Evolutionary conservation across 1,140 invertebrate genomes (phyloP).

Genomic region (Matsumurasca onukii): DNA sequence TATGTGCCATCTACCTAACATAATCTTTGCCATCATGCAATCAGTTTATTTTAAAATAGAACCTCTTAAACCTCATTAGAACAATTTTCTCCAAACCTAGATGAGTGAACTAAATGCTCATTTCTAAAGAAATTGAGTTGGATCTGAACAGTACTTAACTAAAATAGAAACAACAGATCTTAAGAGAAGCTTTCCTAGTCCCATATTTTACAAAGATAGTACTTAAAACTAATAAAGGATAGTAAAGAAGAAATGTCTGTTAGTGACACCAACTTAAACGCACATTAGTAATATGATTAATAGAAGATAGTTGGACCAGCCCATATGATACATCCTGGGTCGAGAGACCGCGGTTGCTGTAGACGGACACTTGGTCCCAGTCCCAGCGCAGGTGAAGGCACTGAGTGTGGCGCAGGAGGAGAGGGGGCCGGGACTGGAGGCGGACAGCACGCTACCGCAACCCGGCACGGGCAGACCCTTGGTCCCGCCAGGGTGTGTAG

Average conservation of each 20-base stretch:
- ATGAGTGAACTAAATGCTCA: no score
- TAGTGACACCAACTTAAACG: slow-evolving; percentile 31
- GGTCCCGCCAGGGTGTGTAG: slow-evolving; percentile 65
- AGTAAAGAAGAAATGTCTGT: slow-evolving; percentile 28
- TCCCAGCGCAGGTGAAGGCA: slow-evolving; percentile 83
- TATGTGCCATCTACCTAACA: no score
- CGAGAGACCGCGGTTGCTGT: slow-evolving; percentile 87
- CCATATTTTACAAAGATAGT: no score
- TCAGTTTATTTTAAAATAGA: no score
- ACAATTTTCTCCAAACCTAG: no score
- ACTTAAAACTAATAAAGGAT: slow-evolving; percentile 22
- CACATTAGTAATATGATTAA: slow-evolving; percentile 32
- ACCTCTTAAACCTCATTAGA: no score
- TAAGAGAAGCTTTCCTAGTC: no score
- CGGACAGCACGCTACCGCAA: slow-evolving; percentile 74
- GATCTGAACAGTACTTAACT: no score
- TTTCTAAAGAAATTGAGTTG: no score
- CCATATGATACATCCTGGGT: slow-evolving; percentile 73
- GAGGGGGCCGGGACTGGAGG: slow-evolving; percentile 72
- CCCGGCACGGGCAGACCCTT: slow-evolving; percentile 65
- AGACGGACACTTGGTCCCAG: slow-evolving; percentile 92
- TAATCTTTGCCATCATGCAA: no score
- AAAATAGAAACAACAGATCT: no score
- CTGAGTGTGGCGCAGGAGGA: slow-evolving; percentile 76
- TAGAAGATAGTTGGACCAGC: slow-evolving; percentile 48